These are phyloP conservation scores for Eidolon dupreanum DNA, from an alignment of 2,797 vertebrate genomes.

Conservation along the genomic window DNA sequence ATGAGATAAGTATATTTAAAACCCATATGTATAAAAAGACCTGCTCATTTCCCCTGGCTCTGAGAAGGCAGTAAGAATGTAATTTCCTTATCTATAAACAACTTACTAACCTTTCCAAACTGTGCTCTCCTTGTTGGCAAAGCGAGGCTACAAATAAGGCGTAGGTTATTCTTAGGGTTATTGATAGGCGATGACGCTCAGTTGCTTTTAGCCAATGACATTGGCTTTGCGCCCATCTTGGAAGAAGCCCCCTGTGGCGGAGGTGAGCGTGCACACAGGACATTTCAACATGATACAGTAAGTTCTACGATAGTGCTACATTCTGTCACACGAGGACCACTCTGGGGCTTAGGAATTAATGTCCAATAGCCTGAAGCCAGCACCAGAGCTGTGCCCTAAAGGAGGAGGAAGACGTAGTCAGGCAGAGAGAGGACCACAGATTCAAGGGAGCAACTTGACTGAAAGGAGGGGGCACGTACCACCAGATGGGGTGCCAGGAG, in stretches of 20 bases:
- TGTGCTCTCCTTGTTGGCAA: background rate
- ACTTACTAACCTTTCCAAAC: background rate
- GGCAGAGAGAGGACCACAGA: background rate
- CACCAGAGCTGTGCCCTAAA: background rate
- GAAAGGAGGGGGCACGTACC: background rate
- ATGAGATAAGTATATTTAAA: constrained; percentile 7
- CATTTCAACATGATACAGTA: background rate
- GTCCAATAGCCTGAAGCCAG: background rate
- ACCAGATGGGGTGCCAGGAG: too few relatives aligned
- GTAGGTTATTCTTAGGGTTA: background rate
- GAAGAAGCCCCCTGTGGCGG: background rate
- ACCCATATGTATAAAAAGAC: background rate
- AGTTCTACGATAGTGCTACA: too few relatives aligned
- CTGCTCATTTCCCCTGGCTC: background rate
- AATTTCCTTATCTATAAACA: background rate
- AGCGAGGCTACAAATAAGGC: background rate
- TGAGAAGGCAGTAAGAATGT: background rate
- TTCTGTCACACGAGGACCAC: background rate
- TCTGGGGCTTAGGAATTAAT: background rate
- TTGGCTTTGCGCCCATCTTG: background rate
- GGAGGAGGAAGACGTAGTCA: background rate
- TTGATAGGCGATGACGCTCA: background rate
- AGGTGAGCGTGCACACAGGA: background rate
- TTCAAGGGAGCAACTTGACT: too few relatives aligned
- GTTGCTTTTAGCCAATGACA: background rate